phyloP scores from a whole-genome alignment of 2,797 vertebrate species.

The Schizopygopsis pylzovi region DNA sequence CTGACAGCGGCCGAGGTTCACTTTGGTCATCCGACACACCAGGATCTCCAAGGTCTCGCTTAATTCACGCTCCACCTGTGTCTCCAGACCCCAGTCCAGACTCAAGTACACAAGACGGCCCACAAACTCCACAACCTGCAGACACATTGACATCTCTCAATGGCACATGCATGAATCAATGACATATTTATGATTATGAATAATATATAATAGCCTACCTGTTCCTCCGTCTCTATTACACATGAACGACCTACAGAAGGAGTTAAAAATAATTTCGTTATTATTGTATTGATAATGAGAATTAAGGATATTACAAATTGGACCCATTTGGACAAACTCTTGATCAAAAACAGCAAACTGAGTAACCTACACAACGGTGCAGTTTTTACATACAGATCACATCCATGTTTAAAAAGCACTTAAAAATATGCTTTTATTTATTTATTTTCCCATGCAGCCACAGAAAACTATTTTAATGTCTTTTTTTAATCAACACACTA shows the following conservation, averaged over 20 bases:
- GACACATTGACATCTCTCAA: neutral
- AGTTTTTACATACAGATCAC: neutral
- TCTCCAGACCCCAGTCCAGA: slow-evolving; percentile 79
- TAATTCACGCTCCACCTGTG: slow-evolving; percentile 73
- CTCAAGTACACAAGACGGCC: slow-evolving; percentile 75
- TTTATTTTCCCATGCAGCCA: neutral
- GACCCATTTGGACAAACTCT: too few relatives aligned
- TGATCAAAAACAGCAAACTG: neutral
- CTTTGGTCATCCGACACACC: slow-evolving; percentile 74
- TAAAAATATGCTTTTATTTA: too few relatives aligned
- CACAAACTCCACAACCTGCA: slow-evolving; percentile 71
- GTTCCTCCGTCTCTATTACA: slow-evolving; percentile 60
- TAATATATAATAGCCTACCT: slow-evolving; percentile 51
- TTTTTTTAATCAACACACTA: neutral
- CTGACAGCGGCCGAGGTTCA: slow-evolving; percentile 58
- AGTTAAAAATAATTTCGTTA: neutral
- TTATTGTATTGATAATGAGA: neutral
- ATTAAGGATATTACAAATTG: neutral
- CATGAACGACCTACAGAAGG: slow-evolving; percentile 48
- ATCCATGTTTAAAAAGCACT: neutral
- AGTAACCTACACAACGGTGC: neutral
- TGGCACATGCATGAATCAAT: neutral
- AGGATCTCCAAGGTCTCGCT: slow-evolving; percentile 71
- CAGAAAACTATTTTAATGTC: neutral
- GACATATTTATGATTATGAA: neutral